Evolutionary conservation across 2,888 invertebrate genomes (phyloP).

Genomic region (Diaperis boleti): DNA sequence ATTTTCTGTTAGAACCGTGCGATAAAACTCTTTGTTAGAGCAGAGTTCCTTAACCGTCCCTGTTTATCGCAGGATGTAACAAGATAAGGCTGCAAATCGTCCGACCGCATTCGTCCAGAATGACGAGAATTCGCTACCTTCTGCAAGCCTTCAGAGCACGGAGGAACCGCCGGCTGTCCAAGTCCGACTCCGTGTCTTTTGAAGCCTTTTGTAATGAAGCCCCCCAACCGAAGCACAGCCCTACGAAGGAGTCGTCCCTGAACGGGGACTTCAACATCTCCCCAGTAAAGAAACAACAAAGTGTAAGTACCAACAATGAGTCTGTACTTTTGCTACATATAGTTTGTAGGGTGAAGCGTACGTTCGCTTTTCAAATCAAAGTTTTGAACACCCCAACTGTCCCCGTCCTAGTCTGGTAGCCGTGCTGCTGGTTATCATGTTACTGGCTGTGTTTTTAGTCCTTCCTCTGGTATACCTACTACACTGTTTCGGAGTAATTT

Average conservation of each 20-base stretch:
- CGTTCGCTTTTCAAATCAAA: slow-evolving; percentile 55
- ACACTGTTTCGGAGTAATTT: slow-evolving; percentile 63
- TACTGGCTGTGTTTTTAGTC: slow-evolving; percentile 64
- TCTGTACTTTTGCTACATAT: slow-evolving; percentile 10
- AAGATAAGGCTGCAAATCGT: neutral
- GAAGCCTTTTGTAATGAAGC: slow-evolving; percentile 73
- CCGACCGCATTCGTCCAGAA: slow-evolving; percentile 35
- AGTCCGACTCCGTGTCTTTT: slow-evolving; percentile 68
- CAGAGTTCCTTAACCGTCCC: neutral
- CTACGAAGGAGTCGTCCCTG: slow-evolving; percentile 70
- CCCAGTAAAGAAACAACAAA: slow-evolving; percentile 56
- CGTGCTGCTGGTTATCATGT: slow-evolving; percentile 59
- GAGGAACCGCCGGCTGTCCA: slow-evolving; percentile 55
- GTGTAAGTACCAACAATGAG: slow-evolving; percentile 37
- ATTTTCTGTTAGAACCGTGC: neutral
- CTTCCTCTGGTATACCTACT: slow-evolving; percentile 64
- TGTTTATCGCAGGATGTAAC: slow-evolving; percentile 19
- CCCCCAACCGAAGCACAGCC: slow-evolving; percentile 61
- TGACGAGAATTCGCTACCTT: slow-evolving; percentile 60
- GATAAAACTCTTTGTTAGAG: neutral
- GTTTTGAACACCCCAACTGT: slow-evolving; percentile 47
- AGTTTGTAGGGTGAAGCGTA: slow-evolving; percentile 56
- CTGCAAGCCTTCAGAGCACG: slow-evolving; percentile 58
- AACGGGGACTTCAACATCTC: slow-evolving; percentile 64
- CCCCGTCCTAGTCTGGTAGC: slow-evolving; percentile 61